These are phyloP conservation scores for Forpus xanthops DNA, from an alignment of 2,797 vertebrate genomes.

Conservation along the genomic window DNA sequence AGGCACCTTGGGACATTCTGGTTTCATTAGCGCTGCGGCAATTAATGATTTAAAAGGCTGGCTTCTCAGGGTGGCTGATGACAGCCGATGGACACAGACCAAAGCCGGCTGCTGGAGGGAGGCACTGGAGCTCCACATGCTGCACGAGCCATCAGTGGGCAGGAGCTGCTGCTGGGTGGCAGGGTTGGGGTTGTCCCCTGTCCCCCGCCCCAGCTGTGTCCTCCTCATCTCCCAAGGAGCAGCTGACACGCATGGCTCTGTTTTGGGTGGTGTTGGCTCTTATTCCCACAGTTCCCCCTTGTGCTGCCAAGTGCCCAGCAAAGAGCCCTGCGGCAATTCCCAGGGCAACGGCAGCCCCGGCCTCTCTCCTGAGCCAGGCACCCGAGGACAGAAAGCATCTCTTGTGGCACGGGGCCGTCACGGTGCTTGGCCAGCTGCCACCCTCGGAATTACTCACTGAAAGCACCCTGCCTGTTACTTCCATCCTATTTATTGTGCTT, in stretches of 20 bases:
- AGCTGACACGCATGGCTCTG: fast-evolving
- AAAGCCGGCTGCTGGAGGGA: neutral
- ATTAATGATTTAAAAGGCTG: slow-evolving; percentile 52
- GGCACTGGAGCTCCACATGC: neutral
- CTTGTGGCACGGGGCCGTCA: neutral
- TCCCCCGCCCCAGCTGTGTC: neutral
- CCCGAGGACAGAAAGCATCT: neutral
- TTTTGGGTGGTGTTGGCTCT: neutral
- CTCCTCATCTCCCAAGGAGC: neutral
- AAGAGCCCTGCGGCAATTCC: neutral
- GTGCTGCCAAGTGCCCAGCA: neutral
- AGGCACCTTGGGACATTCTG: neutral
- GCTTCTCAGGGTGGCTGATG: neutral
- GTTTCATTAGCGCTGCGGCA: neutral
- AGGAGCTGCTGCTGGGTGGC: neutral
- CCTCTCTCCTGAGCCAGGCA: fast-evolving
- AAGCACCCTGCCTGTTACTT: slow-evolving; percentile 56
- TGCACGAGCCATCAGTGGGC: neutral
- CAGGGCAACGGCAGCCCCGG: neutral
- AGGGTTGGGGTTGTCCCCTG: neutral
- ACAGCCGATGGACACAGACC: neutral
- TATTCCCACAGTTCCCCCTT: neutral
- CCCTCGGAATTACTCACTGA: slow-evolving; percentile 28
- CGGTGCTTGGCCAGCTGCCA: neutral
- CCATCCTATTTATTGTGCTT: slow-evolving; percentile 55